Conservation (phyloP, 2,888 invertebrate genomes). For the Sphecodes monilicornis region DNA sequence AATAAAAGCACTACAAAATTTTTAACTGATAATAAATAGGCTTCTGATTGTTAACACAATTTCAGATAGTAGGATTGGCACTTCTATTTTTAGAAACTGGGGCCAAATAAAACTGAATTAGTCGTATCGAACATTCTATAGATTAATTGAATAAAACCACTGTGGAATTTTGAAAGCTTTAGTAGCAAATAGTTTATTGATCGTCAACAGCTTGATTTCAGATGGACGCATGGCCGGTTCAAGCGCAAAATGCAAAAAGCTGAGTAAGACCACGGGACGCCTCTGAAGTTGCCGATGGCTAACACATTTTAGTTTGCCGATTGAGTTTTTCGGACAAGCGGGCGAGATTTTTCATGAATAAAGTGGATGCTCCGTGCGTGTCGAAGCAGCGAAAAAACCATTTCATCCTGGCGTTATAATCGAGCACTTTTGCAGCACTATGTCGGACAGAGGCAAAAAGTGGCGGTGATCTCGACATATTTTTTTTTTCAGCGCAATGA, state of each 20-base stretch:
- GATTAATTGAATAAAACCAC: neutral
- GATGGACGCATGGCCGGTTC: neutral
- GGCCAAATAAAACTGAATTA: no score
- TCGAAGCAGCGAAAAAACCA: conserved; percentile 14
- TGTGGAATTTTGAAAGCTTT: neutral
- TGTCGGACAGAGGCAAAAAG: neutral
- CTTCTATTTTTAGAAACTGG: no score
- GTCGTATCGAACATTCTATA: no score
- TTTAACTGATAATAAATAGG: no score
- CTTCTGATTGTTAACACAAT: no score
- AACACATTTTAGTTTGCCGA: neutral
- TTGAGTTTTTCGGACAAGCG: neutral
- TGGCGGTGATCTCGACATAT: neutral
- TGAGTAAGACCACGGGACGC: neutral
- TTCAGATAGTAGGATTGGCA: no score
- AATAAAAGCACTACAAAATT: neutral
- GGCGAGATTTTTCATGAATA: conserved; percentile 7
- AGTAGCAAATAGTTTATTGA: neutral
- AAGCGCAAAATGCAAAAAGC: neutral
- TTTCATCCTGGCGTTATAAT: conserved; percentile 1
- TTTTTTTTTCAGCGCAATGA: neutral
- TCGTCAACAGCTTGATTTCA: neutral
- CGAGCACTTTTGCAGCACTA: neutral
- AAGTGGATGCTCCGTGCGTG: neutral
- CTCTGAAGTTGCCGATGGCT: neutral